Evolutionary conservation across 2,888 invertebrate species (phyloP).

Genomic region (Sphaeridia pumilis): DNA sequence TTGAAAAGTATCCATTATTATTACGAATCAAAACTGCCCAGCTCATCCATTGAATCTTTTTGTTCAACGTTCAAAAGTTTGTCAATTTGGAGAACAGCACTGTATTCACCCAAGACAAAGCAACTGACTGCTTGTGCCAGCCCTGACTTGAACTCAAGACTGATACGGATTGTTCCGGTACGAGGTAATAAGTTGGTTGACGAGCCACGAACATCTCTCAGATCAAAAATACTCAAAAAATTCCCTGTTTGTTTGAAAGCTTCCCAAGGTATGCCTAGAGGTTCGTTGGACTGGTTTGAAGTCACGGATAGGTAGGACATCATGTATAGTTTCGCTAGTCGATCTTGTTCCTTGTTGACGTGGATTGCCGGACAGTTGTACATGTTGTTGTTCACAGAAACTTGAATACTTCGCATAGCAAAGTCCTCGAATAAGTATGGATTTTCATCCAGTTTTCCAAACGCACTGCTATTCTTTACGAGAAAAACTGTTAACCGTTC

Average conservation of each 20-base stretch:
- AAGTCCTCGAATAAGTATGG: neutral
- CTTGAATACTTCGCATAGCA: neutral
- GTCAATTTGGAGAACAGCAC: neutral
- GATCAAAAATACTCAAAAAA: neutral
- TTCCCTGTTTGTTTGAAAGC: neutral
- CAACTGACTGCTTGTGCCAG: neutral
- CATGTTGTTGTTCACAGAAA: neutral
- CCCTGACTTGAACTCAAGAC: neutral
- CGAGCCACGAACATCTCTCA: neutral
- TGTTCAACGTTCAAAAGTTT: neutral
- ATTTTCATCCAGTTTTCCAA: neutral
- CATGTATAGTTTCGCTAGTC: neutral
- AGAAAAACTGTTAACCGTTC: neutral
- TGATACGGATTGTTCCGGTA: neutral
- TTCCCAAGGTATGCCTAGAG: neutral
- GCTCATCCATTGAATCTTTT: neutral
- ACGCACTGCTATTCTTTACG: neutral
- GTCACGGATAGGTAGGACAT: neutral
- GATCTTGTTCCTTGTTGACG: neutral
- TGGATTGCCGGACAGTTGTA: neutral
- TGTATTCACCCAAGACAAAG: neutral
- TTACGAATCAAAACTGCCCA: neutral
- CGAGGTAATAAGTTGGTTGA: neutral
- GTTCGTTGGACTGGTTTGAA: neutral
- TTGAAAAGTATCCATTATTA: neutral